A percentile compares a stretch with the other conserved stretches of the same genome.
Evolutionary conservation across 2,113 vertebrate species (phyloP).

Genomic region (mouse (Mus musculus)): GRCm39 chr10:9989001-9989500

Average conservation of each 20-base stretch:
- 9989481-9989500: neutral
- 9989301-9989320: constrained; percentile 53
- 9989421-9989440: neutral
- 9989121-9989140: neutral
- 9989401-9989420: neutral
- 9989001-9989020: neutral
- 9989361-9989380: neutral
- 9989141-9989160: constrained; percentile 33
- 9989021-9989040: neutral
- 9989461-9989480: neutral
- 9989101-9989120: constrained; percentile 7
- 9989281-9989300: constrained; percentile 56
- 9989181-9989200: neutral
- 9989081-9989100: neutral
- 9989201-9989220: constrained; percentile 57
- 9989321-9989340: constrained; percentile 55
- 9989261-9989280: constrained; percentile 53
- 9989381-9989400: neutral
- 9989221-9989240: constrained; percentile 60
- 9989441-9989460: neutral
- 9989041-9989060: neutral
- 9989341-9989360: constrained; percentile 24
- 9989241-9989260: constrained; percentile 33
- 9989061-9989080: neutral
- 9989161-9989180: constrained; percentile 32